Conservation (phyloP, 1,140 invertebrate genomes). For the Sinonovacula constricta region DNA sequence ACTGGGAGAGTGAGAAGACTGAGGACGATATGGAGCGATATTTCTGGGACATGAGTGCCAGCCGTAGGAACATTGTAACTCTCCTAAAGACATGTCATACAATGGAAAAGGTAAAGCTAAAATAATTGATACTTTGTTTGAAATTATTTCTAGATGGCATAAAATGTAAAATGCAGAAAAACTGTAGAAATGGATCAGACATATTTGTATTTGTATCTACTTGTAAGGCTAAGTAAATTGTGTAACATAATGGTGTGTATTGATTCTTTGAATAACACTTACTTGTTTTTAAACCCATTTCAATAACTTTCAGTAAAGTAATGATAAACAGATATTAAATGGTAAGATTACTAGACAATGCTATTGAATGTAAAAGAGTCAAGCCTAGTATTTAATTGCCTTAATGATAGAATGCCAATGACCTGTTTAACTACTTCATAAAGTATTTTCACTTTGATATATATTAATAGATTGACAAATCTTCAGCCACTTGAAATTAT, state of each 20-base stretch:
- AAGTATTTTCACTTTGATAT: neutral
- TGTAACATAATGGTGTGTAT: neutral
- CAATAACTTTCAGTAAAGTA: no score
- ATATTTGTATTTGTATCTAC: neutral
- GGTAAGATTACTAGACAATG: neutral
- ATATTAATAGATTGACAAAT: neutral
- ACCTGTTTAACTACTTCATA: neutral
- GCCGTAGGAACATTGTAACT: constrained; percentile 58
- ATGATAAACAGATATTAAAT: no score
- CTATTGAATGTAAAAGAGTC: neutral
- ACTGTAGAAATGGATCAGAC: no score
- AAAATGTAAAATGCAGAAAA: no score
- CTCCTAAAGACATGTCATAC: constrained; percentile 77
- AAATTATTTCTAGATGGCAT: neutral
- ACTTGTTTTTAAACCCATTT: neutral
- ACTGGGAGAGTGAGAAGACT: constrained; percentile 89
- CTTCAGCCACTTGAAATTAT: no score
- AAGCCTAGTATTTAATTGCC: neutral
- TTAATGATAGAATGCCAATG: no score
- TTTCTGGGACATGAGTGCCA: constrained; percentile 76
- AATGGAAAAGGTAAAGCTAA: constrained; percentile 47
- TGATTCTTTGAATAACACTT: neutral
- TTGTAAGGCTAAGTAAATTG: neutral
- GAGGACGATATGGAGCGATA: constrained; percentile 91
- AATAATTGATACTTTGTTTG: neutral